Evolutionary conservation across 2,888 invertebrate species (phyloP).

Genomic region (Metacarcinus magister): DNA sequence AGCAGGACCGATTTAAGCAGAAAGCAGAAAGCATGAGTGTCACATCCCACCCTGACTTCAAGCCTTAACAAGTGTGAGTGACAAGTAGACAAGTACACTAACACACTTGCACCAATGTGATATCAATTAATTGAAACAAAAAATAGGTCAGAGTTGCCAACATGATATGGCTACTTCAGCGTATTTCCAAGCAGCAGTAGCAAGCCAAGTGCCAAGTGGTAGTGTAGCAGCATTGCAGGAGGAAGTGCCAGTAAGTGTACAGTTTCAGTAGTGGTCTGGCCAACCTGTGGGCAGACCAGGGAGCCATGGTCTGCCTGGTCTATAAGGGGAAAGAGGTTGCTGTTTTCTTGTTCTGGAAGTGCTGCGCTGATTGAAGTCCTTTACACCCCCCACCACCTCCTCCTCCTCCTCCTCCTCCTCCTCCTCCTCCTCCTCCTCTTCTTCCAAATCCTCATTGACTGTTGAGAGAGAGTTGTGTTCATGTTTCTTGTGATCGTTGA

Average conservation of each 20-base stretch:
- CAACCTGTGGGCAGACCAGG: slow-evolving; percentile 71
- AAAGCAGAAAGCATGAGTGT: not conserved
- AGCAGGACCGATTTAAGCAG: not conserved
- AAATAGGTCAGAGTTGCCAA: not conserved
- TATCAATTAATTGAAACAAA: not conserved
- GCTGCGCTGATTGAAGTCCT: slow-evolving; percentile 50
- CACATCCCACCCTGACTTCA: not conserved
- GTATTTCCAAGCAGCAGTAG: slow-evolving; percentile 43
- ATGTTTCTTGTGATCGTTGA: not conserved
- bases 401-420: slow-evolving; percentile 35
- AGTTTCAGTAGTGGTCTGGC: slow-evolving; percentile 44
- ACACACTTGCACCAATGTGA: not conserved
- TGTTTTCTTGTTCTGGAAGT: slow-evolving; percentile 49
- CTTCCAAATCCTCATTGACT: slow-evolving; percentile 19
- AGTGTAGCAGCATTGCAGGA: not conserved
- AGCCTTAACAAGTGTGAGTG: not conserved
- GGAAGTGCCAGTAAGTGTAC: slow-evolving; percentile 17
- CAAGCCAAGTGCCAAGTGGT: not conserved
- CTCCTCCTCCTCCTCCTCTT: slow-evolving; percentile 38
- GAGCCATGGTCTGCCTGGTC: slow-evolving; percentile 71
- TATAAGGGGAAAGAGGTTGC: slow-evolving; percentile 58
- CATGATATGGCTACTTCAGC: not conserved
- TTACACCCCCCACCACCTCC: not conserved
- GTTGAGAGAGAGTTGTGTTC: not conserved
- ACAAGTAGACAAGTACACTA: not conserved